phyloP scores from a whole-genome alignment of 2,888 invertebrate species.

The Ophion costatus region DNA sequence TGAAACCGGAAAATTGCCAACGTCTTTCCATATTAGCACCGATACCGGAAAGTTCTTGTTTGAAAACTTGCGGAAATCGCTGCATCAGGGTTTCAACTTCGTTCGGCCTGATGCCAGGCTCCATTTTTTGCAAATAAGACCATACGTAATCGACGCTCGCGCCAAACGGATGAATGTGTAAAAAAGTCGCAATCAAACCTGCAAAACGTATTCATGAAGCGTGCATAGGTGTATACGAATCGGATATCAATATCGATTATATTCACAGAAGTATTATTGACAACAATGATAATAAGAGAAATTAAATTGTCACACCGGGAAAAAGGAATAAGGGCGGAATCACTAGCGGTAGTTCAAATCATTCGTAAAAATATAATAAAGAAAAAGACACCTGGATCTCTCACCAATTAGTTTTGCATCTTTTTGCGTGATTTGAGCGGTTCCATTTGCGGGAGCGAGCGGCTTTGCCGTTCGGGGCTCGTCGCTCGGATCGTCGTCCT shows the following conservation, averaged over 20 bases:
- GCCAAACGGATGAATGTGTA: constrained; percentile 96
- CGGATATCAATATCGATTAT: neutral
- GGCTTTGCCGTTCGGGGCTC: constrained; percentile 79
- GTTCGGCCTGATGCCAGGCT: constrained; percentile 89
- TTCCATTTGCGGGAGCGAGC: constrained; percentile 73
- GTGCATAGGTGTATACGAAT: neutral
- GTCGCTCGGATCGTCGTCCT: constrained; percentile 80
- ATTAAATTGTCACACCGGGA: no score
- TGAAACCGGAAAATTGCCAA: constrained; percentile 94
- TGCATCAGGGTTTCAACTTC: constrained; percentile 91
- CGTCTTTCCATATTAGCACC: constrained; percentile 94
- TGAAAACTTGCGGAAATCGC: constrained; percentile 92
- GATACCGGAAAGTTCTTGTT: constrained; percentile 90
- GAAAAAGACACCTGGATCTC: neutral
- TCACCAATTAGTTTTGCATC: constrained; percentile 91
- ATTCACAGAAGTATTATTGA: neutral
- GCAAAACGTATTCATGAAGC: constrained; percentile 13
- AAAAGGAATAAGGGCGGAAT: no score
- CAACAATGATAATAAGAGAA: neutral
- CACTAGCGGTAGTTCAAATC: neutral
- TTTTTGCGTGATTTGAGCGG: constrained; percentile 83
- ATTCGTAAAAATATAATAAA: neutral
- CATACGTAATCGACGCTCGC: constrained; percentile 95
- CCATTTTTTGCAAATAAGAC: constrained; percentile 94
- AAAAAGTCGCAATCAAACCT: constrained; percentile 93